Evolutionary conservation across 2,113 vertebrate species (phyloP), one percentile per base, ranked within the genome.

Genomic region (Cacatua alba): DNA sequence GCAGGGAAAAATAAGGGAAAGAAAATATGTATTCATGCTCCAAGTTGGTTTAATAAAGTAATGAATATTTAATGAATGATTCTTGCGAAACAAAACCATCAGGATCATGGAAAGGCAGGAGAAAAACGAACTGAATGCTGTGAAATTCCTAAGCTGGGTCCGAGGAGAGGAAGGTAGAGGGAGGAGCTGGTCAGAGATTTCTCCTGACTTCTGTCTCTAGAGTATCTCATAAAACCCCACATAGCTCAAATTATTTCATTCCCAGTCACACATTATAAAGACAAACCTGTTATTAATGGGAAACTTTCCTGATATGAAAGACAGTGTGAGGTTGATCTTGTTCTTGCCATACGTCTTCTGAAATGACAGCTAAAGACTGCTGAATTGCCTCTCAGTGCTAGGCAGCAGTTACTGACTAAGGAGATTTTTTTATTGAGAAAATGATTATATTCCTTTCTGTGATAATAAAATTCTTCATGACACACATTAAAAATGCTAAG

Each of bases 401-500:
- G 63, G 85, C 75, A 85, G 71, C 31, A 6, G 75, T 70, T 85
- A 90, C 76, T 82, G 84, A 92, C 75, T 96, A 74, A 90, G 39
- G 85, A 74, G 75, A 7, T 52, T 39, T 90, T 70, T 87, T 64
- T 69, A 63, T 39, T 75, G 85, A 86, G 85, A 82, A 96, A 95
- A 83, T 68, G 1, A 82, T 90, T 78, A 53, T 94, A 75, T 88
- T 86, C 28, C 55, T 81, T 93, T 93, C 82, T 17, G 28, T 31
- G 33, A 90, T 71, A 88, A 90, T 86, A 67, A 88, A 96, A 90
- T 92, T 83, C 67, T 77, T 69, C 70, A 69, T 77, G 83, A 41
- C n/a, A 33, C 55, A 88, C 85, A 93, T 93, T 94, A 78, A 88
- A 90, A 90, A 88, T 70, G 85, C 68, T 92, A 80, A 93, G 90